Percentiles rank a stretch among this genome's conserved stretches.
Conservation (phyloP, 1,140 invertebrate genomes). For the Leptopilina boulardi region DNA sequence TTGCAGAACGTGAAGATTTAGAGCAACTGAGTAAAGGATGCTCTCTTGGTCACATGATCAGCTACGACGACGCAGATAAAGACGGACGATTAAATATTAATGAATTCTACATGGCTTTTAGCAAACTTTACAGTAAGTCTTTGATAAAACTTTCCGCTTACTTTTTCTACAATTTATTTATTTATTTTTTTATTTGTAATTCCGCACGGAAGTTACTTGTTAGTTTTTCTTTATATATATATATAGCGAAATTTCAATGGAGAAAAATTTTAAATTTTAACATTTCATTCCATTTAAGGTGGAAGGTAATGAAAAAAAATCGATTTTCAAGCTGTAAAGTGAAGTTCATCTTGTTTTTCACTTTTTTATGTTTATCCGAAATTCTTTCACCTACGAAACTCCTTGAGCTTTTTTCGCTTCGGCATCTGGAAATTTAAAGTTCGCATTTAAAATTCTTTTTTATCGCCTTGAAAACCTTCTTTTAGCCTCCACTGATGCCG, state of each 20-base stretch:
- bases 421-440: not conserved
- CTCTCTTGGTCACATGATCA: slow-evolving; percentile 82
- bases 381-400: not conserved
- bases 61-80: slow-evolving; percentile 82
- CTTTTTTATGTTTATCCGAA: not conserved
- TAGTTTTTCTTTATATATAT: too few relatives aligned
- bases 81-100: slow-evolving; percentile 83
- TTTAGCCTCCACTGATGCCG: not conserved
- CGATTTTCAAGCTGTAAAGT: not conserved
- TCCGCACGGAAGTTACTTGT: too few relatives aligned
- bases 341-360: not conserved
- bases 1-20: slow-evolving; percentile 81
- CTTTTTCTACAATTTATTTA: not conserved
- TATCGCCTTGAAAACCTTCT: not conserved
- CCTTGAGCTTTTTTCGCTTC: not conserved
- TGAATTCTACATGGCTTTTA: slow-evolving; percentile 87
- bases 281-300: not conserved
- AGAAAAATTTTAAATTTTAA: too few relatives aligned
- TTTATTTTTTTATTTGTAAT: not conserved
- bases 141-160: slow-evolving; percentile 3
- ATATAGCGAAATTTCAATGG: too few relatives aligned
- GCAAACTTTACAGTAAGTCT: slow-evolving; percentile 84
- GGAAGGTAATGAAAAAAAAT: not conserved
- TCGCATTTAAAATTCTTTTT: slow-evolving; percentile 2
- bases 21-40: slow-evolving; percentile 82